Evolutionary conservation across 1,140 invertebrate genomes (phyloP).

Genomic region (Chrysopa pallens): DNA sequence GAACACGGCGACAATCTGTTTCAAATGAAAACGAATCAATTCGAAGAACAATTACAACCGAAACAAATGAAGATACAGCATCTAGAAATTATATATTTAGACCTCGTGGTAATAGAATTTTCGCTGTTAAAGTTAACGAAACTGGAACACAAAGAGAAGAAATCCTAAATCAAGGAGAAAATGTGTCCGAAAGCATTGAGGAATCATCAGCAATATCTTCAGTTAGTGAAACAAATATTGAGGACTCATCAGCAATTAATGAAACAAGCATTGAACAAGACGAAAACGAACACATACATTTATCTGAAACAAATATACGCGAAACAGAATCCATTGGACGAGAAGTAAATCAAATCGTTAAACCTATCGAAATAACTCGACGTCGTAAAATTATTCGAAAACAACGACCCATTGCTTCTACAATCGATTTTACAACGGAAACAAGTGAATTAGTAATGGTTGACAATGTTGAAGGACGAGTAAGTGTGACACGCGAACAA

Average conservation of each 20-base stretch:
- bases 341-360: slow-evolving; percentile 7
- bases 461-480: no score
- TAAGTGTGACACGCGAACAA: no score
- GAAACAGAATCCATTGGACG: slow-evolving; percentile 27
- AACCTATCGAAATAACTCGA: slow-evolving; percentile 14
- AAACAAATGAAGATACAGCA: no score
- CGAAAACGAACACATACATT: slow-evolving; percentile 30
- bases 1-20: no score
- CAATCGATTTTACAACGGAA: not conserved
- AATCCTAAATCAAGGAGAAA: no score
- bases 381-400: slow-evolving; percentile 10
- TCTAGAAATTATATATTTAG: no score
- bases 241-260: slow-evolving; percentile 5
- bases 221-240: slow-evolving; percentile 6
- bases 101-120: no score
- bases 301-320: slow-evolving; percentile 33
- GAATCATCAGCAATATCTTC: not conserved
- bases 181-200: no score
- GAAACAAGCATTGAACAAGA: slow-evolving; percentile 19
- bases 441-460: not conserved
- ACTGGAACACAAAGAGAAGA: no score
- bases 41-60: no score
- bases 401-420: slow-evolving; percentile 6
- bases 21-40: no score
- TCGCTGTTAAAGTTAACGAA: no score